Evolutionary conservation across 2,888 invertebrate genomes (phyloP), one percentile per base, ranked within the genome.

Genomic region (Andrena bicolor): DNA sequence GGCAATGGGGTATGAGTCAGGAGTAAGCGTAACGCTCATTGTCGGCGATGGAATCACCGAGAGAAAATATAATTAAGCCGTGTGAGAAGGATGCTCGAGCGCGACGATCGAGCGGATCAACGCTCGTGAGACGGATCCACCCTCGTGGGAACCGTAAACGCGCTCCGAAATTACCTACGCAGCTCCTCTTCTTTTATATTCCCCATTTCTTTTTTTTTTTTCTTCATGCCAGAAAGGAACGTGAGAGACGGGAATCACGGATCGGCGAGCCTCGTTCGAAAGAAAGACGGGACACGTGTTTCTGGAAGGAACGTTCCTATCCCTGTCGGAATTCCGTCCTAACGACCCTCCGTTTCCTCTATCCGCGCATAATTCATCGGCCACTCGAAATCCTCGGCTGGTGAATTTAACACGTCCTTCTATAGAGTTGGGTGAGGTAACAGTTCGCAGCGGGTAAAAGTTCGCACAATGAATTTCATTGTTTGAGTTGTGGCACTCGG

Each of bases 181-280:
- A 76, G 77, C 79, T 79, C 78, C 69, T 77, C 73, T 72, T 60
- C 41, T 41, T 41, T 41, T 41, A 41, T 41, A 41, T 41, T 41
- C 41, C 4, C 41, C 41, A 41, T 41, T 41, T n/a, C n/a, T n/a
- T n/a, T n/a, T n/a, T n/a, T n/a, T n/a, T n/a, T n/a, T 41, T 35
- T 10, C 13, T 41, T 41, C 41, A 41, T 1, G 41, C 13, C 41
- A 41, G 71, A 74, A 60, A 74, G 72, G 71, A 80, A 72, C 83
- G 80, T 63, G 83, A 75, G 76, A 83, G 83, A 84, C 80, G 76
- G 84, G 84, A 84, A 83, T 80, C 72, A 84, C 84, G 83, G 76
- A 63, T 77, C 76, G 80, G 71, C 63, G 72, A 77, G 58, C 61
- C 64, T 23, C 6, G 51, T 68, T 69, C 70, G 77, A 80, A 64